These are phyloP conservation scores for Acanthisitta chloris DNA, from an alignment of 2,113 vertebrate genomes.

Conservation along the genomic window DNA sequence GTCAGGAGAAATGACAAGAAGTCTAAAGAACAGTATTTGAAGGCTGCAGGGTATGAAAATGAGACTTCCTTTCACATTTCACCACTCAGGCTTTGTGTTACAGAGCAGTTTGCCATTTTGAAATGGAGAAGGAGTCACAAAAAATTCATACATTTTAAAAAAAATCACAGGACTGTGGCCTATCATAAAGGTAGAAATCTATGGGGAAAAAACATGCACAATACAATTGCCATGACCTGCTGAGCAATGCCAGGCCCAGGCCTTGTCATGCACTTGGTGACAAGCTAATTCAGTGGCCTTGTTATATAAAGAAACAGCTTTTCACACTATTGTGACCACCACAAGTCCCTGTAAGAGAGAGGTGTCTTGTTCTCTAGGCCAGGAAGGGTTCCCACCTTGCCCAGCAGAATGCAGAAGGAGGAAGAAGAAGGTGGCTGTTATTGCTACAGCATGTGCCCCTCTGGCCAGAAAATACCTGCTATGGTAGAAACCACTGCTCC, in stretches of 20 bases:
- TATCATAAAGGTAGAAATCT: not conserved
- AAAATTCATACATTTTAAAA: not conserved
- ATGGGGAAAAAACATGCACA: not conserved
- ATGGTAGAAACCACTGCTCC: not conserved
- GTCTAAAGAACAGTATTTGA: not conserved
- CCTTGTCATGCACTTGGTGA: not conserved
- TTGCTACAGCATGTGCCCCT: not conserved
- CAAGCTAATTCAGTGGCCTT: not conserved
- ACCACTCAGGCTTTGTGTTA: not conserved
- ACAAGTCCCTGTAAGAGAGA: not conserved
- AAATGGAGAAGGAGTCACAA: not conserved
- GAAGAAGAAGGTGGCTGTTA: not conserved
- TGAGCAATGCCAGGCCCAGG: too few relatives aligned
- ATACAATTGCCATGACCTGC: too few relatives aligned
- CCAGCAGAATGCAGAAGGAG: not conserved
- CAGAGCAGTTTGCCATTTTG: not conserved
- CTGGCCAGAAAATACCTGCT: not conserved
- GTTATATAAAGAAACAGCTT: not conserved
- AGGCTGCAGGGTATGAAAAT: not conserved
- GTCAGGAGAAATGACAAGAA: not conserved
- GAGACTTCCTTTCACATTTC: not conserved
- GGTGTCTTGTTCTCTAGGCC: not conserved
- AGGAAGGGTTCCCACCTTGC: not conserved
- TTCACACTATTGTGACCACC: not conserved
- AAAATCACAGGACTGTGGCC: not conserved